Evolutionary conservation across 2,888 invertebrate species (phyloP), one percentile per base, ranked within the genome.

Genomic region (Deilephila porcellus): DNA sequence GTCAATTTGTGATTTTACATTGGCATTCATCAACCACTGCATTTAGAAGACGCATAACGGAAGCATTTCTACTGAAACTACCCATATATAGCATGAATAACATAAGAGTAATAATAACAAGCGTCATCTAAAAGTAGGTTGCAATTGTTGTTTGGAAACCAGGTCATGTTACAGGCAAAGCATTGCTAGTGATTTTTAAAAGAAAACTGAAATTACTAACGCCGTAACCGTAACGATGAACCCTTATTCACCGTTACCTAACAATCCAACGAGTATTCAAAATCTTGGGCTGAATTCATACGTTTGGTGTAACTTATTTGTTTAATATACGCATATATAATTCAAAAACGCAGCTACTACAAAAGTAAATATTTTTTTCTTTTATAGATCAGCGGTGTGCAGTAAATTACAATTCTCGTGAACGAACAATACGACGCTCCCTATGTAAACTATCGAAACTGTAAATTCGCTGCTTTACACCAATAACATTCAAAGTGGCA

Each of bases 141-240:
- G 34, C 19, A 32, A 29, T 29, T 29, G 5, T 32, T 56, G 56
- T n/a, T n/a, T 56, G n/a, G 17, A n/a, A n/a, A 56, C n/a, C 56
- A 56, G 56, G 56, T n/a, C 56, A 56, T n/a, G 56, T 56, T 56
- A n/a, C 56, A 56, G 56, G n/a, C 56, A n/a, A 63, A 63, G 34
- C n/a, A 63, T n/a, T 63, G 34, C 34, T 17, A 62, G 17, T 19
- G 17, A 17, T 29, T 14, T 32, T 32, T 32, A 19, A 62, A 32
- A 19, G 14, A 62, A 34, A 62, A 32, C 17, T 19, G 37, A 8
- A 11, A 37, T n/a, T 63, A 19, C 19, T 17, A 19, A 29, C n/a
- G n/a, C 34, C 8, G n/a, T 37, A n/a, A n/a, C 8, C 71, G 70
- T 70, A 71, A 63, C 63, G 63, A 63, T 63, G 63, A n/a, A 63